Evolutionary conservation across 2,797 vertebrate genomes (phyloP).

Genomic region (Eidolon dupreanum): DNA sequence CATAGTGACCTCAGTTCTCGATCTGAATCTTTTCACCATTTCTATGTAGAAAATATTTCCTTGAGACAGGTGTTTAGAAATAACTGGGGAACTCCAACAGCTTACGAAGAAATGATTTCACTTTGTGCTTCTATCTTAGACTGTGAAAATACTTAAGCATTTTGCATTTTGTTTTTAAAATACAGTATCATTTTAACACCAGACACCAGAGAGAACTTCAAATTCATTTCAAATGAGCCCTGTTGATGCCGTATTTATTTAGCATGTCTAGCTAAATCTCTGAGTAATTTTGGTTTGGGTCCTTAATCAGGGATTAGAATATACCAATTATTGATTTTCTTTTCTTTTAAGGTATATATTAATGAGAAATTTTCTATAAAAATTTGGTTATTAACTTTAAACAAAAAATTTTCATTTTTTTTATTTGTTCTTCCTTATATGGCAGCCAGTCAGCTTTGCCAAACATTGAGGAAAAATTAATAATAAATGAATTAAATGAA

Average conservation of each 20-base stretch:
- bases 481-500: conserved; percentile 63
- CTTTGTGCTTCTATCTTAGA: conserved; percentile 53
- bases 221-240: conserved; percentile 75
- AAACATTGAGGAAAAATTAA: conserved; percentile 63
- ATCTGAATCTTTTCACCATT: conserved; percentile 72
- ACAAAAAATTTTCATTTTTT: conserved; percentile 59
- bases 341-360: conserved; percentile 46
- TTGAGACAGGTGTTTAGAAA: conserved; percentile 79
- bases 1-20: not conserved
- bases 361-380: conserved; percentile 57
- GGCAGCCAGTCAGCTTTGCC: conserved; percentile 36
- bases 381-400: conserved; percentile 50
- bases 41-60: conserved; percentile 61
- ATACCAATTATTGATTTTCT: conserved; percentile 56
- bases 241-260: conserved; percentile 80
- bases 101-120: conserved; percentile 68
- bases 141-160: conserved; percentile 71
- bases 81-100: conserved; percentile 64
- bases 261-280: conserved; percentile 73
- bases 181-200: conserved; percentile 75
- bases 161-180: conserved; percentile 82
- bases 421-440: conserved; percentile 55
- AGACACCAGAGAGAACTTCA: conserved; percentile 77
- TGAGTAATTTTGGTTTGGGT: conserved; percentile 70
- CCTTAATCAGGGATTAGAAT: conserved; percentile 70